Percentiles rank a stretch among this genome's conserved stretches.
phyloP scores from a whole-genome alignment of 1,140 invertebrate genomes.

The Euglossa dilemma region DNA sequence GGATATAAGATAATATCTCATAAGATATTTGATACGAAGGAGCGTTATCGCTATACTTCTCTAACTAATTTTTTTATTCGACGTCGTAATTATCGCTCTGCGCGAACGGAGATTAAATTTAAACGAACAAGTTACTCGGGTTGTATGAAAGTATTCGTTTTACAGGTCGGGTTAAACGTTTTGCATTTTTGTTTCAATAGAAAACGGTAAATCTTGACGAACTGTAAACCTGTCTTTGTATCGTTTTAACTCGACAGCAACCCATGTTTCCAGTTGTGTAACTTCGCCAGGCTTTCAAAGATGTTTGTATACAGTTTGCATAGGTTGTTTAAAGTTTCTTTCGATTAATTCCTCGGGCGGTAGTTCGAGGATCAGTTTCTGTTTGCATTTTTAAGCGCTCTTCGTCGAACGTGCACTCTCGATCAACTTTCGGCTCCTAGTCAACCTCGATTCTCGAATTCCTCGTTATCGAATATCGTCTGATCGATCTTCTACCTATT shows the following conservation, averaged over 20 bases:
- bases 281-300: neutral
- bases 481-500: neutral
- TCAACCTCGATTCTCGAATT: too few species aligned
- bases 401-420: neutral
- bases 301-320: constrained; percentile 18
- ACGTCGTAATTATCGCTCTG: too few species aligned
- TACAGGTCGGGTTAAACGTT: too few species aligned
- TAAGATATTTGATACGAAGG: neutral
- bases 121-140: too few species aligned
- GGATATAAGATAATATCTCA: too few species aligned
- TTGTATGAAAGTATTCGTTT: too few species aligned
- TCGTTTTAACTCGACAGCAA: constrained; percentile 7
- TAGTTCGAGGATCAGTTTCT: constrained; percentile 26
- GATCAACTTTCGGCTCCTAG: neutral
- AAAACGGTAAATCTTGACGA: neutral
- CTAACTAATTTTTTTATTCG: neutral
- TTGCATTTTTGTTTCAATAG: too few species aligned
- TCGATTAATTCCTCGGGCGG: constrained; percentile 11
- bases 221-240: neutral
- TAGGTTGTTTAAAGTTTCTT: constrained; percentile 17
- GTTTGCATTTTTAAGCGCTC: constrained; percentile 32
- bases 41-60: too few species aligned
- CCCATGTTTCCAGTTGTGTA: neutral
- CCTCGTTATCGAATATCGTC: neutral
- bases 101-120: too few species aligned